Evolutionary conservation across 2,797 vertebrate species (phyloP), one percentile per base, ranked within the genome.

Genomic region (Artibeus lituratus): DNA sequence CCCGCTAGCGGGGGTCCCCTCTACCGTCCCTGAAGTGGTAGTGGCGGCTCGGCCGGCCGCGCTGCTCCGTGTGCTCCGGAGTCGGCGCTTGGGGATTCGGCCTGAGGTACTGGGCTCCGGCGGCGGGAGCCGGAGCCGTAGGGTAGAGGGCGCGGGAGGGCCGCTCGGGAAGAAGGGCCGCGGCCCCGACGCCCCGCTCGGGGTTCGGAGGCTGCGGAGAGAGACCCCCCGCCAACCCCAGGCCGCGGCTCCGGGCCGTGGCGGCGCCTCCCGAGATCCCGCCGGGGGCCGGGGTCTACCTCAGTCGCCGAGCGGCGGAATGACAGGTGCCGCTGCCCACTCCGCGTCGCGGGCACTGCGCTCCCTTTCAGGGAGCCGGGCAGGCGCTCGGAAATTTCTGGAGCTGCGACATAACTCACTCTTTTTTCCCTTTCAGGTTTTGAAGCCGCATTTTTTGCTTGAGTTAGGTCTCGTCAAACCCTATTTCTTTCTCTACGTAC

Each of bases 251-350:
- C 19, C 6, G 8, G 62, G 35, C 59, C 2, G 55, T 3, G 53
- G 47, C 55, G 0, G n/a, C 32, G 88, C 37, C 77, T 12, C 35
- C 76, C 3, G 10, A 51, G 42, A 53, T 29, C 77, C 77, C n/a
- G 15, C 35, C 12, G 53, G 53, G 53, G 26, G 49, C 7, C 9
- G 55, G 74, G 88, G 32, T n/a, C 59, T 3, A 0, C 70, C 49
- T 59, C 32, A 32, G 57, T 7, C 12, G 39, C 81, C 4, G 77
- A 59, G 74, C 84, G 14, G 84, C 35, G 62, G 62, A 39, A 81
- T 95, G 96, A 97, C 97, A 97, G 97, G 97, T 97, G 97, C 90
- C 67, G 44, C 51, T 82, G 84, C 72, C 94, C 67, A 55, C 39
- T 53, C 42, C 21, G 29, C 72, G 65, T 39, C n/a, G 10, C 67